A percentile compares a stretch with the other conserved stretches of the same genome.
phyloP scores from a whole-genome alignment of 2,113 vertebrate species.

The Tragulus kanchil region DNA sequence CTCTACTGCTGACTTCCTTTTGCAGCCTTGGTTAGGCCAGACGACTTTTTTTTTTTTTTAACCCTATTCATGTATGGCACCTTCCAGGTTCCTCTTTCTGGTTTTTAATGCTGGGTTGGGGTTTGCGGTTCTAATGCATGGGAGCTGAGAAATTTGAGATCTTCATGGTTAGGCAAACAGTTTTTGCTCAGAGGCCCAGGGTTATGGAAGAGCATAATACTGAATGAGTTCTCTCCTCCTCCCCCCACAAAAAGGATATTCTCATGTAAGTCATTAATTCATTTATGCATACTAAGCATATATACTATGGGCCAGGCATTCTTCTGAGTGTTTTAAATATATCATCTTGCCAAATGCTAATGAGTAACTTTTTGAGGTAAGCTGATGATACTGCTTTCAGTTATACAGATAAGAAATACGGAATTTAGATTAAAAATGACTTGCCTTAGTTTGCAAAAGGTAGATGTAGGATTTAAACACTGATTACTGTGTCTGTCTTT shows the following conservation, averaged over 20 bases:
- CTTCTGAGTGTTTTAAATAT: constrained; percentile 13
- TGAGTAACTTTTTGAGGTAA: constrained; percentile 13
- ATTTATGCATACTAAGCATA: neutral
- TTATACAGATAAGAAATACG: constrained; percentile 48
- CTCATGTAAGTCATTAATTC: constrained; percentile 13
- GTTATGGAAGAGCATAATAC: constrained; percentile 7
- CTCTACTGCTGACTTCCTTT: constrained; percentile 27
- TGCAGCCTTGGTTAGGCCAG: constrained; percentile 33
- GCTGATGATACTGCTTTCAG: neutral
- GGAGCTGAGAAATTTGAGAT: neutral
- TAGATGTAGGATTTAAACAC: constrained; percentile 27
- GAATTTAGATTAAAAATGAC: constrained; percentile 61
- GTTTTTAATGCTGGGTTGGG: constrained; percentile 4
- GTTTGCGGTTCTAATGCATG: constrained; percentile 9
- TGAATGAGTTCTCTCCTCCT: neutral
- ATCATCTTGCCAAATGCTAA: neutral
- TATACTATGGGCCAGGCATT: neutral
- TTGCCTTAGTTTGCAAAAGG: constrained; percentile 7
- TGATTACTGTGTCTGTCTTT: neutral
- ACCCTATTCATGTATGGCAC: neutral
- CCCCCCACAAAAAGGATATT: neutral
- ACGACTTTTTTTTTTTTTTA: constrained; percentile 54
- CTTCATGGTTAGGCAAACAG: neutral
- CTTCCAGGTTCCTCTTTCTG: constrained; percentile 59
- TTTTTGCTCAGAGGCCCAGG: neutral